A percentile compares a stretch with the other conserved stretches of the same genome.
Conservation (phyloP, 2,888 invertebrate genomes). For the Morpho deidamia region DNA sequence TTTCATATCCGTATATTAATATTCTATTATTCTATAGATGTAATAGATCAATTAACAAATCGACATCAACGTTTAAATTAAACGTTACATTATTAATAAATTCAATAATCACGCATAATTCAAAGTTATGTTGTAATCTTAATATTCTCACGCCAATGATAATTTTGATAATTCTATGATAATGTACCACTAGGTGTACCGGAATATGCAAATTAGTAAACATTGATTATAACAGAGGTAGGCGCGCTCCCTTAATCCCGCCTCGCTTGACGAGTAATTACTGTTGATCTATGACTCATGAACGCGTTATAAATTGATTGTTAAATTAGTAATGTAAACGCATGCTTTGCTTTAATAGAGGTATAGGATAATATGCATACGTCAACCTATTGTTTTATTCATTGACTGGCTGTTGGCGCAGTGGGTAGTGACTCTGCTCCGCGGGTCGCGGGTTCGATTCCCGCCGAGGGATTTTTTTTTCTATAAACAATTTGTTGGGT, state of each 20-base stretch:
- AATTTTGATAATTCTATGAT: conserved; percentile 22
- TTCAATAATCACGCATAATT: background rate
- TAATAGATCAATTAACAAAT: no score
- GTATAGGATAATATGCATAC: background rate
- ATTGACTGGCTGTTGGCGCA: no score
- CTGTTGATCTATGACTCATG: conserved; percentile 20
- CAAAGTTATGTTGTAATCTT: background rate
- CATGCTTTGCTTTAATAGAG: conserved; percentile 18
- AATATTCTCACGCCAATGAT: conserved; percentile 22
- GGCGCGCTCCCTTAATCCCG: conserved; percentile 22
- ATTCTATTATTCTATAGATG: no score
- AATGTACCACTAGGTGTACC: conserved; percentile 19
- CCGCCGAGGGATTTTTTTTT: no score
- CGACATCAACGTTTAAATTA: background rate
- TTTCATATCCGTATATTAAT: no score
- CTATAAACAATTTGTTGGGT: no score
- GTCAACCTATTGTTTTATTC: background rate
- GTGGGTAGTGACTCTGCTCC: no score
- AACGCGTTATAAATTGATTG: conserved; percentile 21
- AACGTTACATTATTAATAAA: background rate
- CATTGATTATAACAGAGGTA: conserved; percentile 22
- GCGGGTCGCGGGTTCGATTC: no score
- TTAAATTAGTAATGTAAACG: conserved; percentile 20
- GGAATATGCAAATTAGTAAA: conserved; percentile 23
- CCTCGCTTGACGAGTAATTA: conserved; percentile 20